Base-by-base conservation (phyloP, 2,888 invertebrate genomes). In the Oscheius sp. region DNA sequence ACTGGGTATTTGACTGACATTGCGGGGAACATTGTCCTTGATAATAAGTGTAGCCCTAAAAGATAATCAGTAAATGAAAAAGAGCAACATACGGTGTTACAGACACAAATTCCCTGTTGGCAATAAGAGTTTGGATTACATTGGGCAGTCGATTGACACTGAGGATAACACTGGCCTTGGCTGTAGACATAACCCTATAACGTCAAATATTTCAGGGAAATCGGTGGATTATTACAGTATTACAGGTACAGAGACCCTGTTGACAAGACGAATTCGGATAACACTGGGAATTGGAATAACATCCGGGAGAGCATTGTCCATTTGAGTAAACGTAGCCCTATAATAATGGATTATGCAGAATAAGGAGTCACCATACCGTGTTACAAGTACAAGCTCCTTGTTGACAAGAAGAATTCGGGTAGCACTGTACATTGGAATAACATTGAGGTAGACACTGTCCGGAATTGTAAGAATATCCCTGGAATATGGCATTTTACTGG, bases 301-400 rank as follows among this genome's bases (percentile, higher is more conserved):
- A 72, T 7, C n/a, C 23, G 12, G 72, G 72, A 25, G 16, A 18
- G 52, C 72, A 72, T 21, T 72, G 72, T 41, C 72, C 72, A 7
- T 72, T n/a, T 5, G 69, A 69, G 9, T 53, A 52, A 55, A 45
- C 18, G 49, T 55, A 75, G 13, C 75, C 75, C 75, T 75, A 59
- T 46, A 70, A 12, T 7, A 2, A n/a, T 5, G 16, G 5, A 7
- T n/a, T 49, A 5, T 43, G 49, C 6, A 49, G 16, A 49, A 3
- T 58, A 13, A 2, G 16, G 5, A n/a, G n/a, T n/a, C 35, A 13
- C 27, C 25, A 68, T 58, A 58, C 58, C 18, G 41, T 41, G 35
- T 61, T 61, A 43, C 61, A 61, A 5, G 45, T n/a, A 29, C 64
- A 73, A 16, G 27, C 25, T 16, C 70, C 74, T 16, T 52, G 56